These are phyloP conservation scores for Syngnathus rostellatus DNA, from an alignment of 2,797 vertebrate species.

Conservation along the genomic window DNA sequence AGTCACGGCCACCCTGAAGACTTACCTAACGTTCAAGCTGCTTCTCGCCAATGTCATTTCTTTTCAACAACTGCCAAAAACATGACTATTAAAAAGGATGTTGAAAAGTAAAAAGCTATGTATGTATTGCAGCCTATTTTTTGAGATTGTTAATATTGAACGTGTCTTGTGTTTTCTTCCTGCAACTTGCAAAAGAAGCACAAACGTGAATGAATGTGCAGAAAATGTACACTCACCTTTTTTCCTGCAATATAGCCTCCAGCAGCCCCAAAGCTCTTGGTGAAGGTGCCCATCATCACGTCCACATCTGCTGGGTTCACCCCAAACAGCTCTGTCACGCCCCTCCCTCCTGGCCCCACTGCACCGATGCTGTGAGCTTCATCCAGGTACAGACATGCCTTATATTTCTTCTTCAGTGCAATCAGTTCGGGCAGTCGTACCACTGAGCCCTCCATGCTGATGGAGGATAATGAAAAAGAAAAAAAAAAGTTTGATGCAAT, in stretches of 20 bases:
- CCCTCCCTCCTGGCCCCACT: slow-evolving; percentile 76
- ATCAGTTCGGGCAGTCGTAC: slow-evolving; percentile 83
- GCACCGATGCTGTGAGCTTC: slow-evolving; percentile 96
- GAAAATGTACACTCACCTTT: slow-evolving; percentile 69
- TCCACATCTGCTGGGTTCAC: slow-evolving; percentile 82
- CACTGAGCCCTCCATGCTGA: slow-evolving; percentile 95
- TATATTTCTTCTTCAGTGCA: slow-evolving; percentile 94
- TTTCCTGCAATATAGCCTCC: slow-evolving; percentile 94
- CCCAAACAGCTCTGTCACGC: slow-evolving; percentile 78
- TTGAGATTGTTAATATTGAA: background rate
- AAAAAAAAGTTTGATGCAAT: background rate
- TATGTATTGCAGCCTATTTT: background rate
- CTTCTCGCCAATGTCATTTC: background rate
- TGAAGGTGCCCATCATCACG: slow-evolving; percentile 95
- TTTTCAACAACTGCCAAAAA: background rate
- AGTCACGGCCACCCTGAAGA: background rate
- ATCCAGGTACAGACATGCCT: slow-evolving; percentile 92
- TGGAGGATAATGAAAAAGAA: background rate
- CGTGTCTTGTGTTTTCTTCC: background rate
- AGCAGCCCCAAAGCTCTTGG: slow-evolving; percentile 88
- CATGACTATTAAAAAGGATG: background rate
- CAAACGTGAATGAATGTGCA: background rate
- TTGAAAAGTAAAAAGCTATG: background rate
- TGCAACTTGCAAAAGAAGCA: background rate
- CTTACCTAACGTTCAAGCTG: background rate